Evolutionary conservation across 2,797 vertebrate species (phyloP), one percentile per base, ranked within the genome.

Genomic region (Gorsachius magnificus): DNA sequence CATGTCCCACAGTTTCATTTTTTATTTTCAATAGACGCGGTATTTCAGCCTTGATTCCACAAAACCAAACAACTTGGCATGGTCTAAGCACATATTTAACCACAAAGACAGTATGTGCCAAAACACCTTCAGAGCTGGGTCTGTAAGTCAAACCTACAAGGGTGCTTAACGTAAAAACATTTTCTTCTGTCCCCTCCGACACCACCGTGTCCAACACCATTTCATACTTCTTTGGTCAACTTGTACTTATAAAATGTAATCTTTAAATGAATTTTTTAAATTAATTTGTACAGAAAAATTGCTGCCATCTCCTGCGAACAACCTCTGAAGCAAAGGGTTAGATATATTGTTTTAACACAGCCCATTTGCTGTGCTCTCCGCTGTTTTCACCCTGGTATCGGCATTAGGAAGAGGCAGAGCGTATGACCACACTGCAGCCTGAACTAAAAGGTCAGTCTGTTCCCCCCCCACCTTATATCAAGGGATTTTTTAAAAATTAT

Each of bases 251-350:
- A 63, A 84, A 92, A 66, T 1, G 1, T 11, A 43, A 15, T 38
- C 56, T 69, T 28, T 14, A 31, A 48, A 95, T 93, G 22, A 88
- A 43, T 15, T 35, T 60, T 74, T 28, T 10, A 26, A 48, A 95
- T 91, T 16, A 88, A 95, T 93, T 94, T 78, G 66, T 43, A 65
- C 80, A 88, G 89, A 53, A 36, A 31, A 75, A 69, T 74, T 70
- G 36, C 87, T 93, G 91, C 90, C 90, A 80, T 78, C 64, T 63
- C 71, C 60, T 83, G 56, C 51, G 46, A 91, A 48, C 2, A 72
- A 68, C 41, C 65, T 71, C 79, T 70, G 77, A 71, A 88, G 80
- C 64, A 70, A 56, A 93, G 95, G 61, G 8, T 33, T 33, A 56
- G 18, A 56, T 56, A 33, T 13, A 31, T 56, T 33, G 11, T 33